Base-by-base conservation (phyloP, 2,797 vertebrate species). In the Scomberomorus guttatus region DNA sequence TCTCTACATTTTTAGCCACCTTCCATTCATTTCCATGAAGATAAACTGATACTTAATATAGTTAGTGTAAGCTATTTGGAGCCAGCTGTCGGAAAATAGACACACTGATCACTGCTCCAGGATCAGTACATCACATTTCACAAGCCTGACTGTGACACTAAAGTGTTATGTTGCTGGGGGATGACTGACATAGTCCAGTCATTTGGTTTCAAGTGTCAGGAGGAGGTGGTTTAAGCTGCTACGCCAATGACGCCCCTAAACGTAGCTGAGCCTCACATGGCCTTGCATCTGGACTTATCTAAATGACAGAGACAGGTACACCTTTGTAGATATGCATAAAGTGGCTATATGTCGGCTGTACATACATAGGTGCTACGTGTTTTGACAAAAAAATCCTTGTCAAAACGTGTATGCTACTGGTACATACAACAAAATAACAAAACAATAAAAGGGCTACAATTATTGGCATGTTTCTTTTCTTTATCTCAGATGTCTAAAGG, bases 401-500 rank as follows among this genome's bases (percentile, higher is more conserved):
- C 29, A 32, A 32, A 32, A 32, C 29, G 6, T 32, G 29, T 32
- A 32, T 32, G 29, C 29, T 5, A 32, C 29, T 6, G 29, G 29
- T 32, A 32, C 29, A 32, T 42, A 25, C 12, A 37, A 68, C 9
- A 37, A 11, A 37, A 37, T 37, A 37, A 37, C 11, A 37, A 37
- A 75, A 46, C 27, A 42, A 20, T 27, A 3, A 24, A 64, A 37
- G 12, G 27, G 24, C 14, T 25, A 6, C 11, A 59, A 56, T 12
- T 20, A 20, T 4, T 39, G 13, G 72, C 20, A 52, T 25, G 3
- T 44, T 62, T 61, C 13, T 77, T 18, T 51, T 80, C 6, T 82
- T 80, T 63, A 27, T 79, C 24, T 54, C 90, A 91, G 85, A 96
- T 96, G 95, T 95, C 95, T 80, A 96, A 96, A 94, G 95, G 94